Base-by-base conservation (phyloP, 2,888 invertebrate species). In the Agrotis segetum region DNA sequence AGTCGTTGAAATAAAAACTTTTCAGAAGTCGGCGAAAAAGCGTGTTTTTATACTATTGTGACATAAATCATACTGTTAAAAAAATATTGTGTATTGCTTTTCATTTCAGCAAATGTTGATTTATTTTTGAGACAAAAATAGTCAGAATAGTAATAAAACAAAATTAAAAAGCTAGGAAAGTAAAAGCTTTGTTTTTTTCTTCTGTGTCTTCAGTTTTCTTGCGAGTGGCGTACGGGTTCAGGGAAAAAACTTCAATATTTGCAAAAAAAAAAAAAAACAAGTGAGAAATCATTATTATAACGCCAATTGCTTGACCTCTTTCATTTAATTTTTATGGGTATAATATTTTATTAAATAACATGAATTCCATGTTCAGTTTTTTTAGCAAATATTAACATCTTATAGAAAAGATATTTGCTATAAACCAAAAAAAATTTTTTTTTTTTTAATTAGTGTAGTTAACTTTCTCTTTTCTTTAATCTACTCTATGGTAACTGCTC, bases 221-320 rank as follows among this genome's bases (percentile, higher is more conserved):
- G 14, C 7, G n/a, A 52, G 47, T 62, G 50, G 21, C 29, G n/a
- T 66, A 19, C 29, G 17, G 55, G 17, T 55, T 53, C 53, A 16
- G 6, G 1, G 1, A 34, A 34, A 29, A 50, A 17, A 73, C 56
- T 29, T 52, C 9, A 71, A 69, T 64, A 5, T 67, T 68, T 74
- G 70, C 55, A 65, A 47, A 53, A 59, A 66, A 56, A 65, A 47
- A 53, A 55, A 66, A 56, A 58, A 13, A 1, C 11, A 0, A 0
- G 0, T 19, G 13, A 0, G 0, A n/a, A 16, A 1, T 21, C 2
- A 13, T 44, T 21, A 49, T 44, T 16, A 21, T 62, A 82, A 82
- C 79, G 74, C 76, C 76, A 82, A 85, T 71, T 82, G 83, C 76
- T 70, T 55, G 24, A 72, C 24, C 24, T 47, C 2, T 17, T n/a